Base-by-base conservation (phyloP, 2,113 vertebrate species). In the Albula glossodonta region DNA sequence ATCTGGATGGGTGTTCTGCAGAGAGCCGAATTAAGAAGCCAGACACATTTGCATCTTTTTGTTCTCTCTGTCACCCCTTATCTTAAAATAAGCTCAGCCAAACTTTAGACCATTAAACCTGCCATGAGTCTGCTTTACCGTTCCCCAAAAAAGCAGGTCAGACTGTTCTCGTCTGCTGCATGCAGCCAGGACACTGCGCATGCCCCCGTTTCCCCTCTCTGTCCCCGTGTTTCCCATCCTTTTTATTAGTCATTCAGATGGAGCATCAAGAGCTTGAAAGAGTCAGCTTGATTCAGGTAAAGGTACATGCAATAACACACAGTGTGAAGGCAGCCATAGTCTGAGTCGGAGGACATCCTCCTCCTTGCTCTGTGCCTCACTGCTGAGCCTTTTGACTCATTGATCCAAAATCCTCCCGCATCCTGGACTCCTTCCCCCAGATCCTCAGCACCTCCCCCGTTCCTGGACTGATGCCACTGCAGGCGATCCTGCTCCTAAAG, bases 81-180 rank as follows among this genome's bases (percentile, higher is more conserved):
- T 74, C 70, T 31, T 22, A n/a, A 22, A 22, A 70, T 17, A n/a
- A n/a, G 63, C 63, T 70, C 22, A n/a, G 63, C 63, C 22, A 70
- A 70, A 70, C 6, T 70, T 4, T 17, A 17, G 6, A 17, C 19
- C 63, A n/a, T 22, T 70, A 22, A 56, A 17, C 17, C 4, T n/a
- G 63, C 3, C 2, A 22, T n/a, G 22, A 6, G 63, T 5, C 63
- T 17, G 17, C 17, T n/a, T 70, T 70, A 2, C 4, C 12, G 3
- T n/a, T 5, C 15, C 70, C 70, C 70, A 19, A 4, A 53, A 85
- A 85, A 85, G 41, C 84, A 80, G 78, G 84, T 85, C 84, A 85
- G 78, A 56, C 19, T 80, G 84, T 80, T 85, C 84, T 51, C 12
- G 12, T 56, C 12, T 19, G 17, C 78, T 25, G 12, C 11, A 52